phyloP scores from a whole-genome alignment of 2,888 invertebrate genomes.

The Branchellion lobata region DNA sequence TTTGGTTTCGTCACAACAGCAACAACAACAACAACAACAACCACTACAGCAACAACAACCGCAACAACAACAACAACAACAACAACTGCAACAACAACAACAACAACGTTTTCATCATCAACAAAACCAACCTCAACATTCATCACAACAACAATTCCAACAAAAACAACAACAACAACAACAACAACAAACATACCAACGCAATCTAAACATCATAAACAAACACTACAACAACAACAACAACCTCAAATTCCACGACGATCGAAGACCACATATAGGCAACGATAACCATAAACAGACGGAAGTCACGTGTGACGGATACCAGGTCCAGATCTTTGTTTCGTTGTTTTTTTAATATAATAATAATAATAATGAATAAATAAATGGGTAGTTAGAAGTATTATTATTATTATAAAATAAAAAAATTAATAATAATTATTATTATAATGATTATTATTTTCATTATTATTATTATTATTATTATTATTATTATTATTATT shows the following conservation, averaged over 20 bases:
- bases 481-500: too few relatives aligned
- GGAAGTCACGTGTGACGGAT: conserved; percentile 6
- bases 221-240: not conserved
- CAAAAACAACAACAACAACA: not conserved
- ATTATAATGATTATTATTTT: too few relatives aligned
- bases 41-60: not conserved
- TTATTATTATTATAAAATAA: too few relatives aligned
- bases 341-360: too few relatives aligned
- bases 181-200: not conserved
- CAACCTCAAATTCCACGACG: not conserved
- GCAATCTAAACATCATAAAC: not conserved
- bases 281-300: not conserved
- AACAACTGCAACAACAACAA: conserved; percentile 1
- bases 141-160: not conserved
- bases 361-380: too few relatives aligned
- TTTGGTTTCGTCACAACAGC: not conserved
- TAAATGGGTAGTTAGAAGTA: too few relatives aligned
- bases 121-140: not conserved
- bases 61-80: not conserved
- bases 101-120: not conserved
- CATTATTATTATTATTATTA: too few relatives aligned
- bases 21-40: not conserved
- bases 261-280: not conserved
- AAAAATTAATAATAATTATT: too few relatives aligned
- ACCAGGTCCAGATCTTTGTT: not conserved